Evolutionary conservation across 1,140 invertebrate species (phyloP).

Genomic region (Cylas formicarius): DNA sequence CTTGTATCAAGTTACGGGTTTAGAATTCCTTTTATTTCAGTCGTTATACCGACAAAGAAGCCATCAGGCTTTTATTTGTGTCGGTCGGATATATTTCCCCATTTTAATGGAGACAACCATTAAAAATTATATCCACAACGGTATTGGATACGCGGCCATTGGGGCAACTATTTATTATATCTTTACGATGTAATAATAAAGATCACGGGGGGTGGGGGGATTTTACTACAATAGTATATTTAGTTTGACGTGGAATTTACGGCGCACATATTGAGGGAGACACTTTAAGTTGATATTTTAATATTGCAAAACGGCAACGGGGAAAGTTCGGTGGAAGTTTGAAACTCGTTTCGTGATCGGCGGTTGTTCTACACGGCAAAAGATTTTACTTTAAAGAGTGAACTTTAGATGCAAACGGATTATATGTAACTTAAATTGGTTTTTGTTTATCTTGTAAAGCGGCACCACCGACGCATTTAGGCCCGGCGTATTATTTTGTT

Average conservation of each 20-base stretch:
- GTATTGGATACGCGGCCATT: slow-evolving; percentile 14
- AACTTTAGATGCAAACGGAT: no score
- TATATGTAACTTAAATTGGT: no score
- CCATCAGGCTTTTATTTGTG: slow-evolving; percentile 15
- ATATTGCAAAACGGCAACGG: neutral
- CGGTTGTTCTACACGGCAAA: no score
- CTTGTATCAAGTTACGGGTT: no score
- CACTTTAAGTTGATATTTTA: neutral
- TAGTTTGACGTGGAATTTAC: neutral
- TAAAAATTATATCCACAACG: slow-evolving; percentile 12
- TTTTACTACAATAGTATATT: slow-evolving; percentile 2
- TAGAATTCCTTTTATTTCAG: no score
- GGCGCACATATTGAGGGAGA: neutral
- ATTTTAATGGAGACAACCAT: slow-evolving; percentile 14
- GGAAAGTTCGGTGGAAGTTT: no score
- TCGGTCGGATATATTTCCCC: slow-evolving; percentile 4
- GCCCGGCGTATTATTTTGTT: no score
- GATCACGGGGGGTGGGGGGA: slow-evolving; percentile 10
- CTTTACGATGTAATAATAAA: slow-evolving; percentile 20
- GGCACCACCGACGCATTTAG: no score
- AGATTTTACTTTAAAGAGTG: no score
- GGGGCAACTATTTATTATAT: slow-evolving; percentile 14
- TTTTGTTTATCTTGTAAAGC: no score
- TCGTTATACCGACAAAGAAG: no score
- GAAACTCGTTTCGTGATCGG: no score